Conservation (phyloP, 2,797 vertebrate species). For the Spinus olivaceus region DNA sequence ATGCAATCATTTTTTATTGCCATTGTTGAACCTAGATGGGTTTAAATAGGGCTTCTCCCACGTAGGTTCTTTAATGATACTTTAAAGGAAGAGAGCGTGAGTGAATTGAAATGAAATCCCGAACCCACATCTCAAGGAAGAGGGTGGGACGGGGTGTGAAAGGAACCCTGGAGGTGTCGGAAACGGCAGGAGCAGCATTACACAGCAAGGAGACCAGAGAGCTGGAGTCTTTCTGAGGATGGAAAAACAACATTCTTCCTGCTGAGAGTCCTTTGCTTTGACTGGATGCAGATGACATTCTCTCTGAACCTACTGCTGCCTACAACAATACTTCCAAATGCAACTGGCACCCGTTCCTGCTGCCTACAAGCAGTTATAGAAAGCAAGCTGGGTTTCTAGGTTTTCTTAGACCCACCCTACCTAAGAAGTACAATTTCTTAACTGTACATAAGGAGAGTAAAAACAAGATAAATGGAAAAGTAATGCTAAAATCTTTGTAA, state of each 20-base stretch:
- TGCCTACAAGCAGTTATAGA: background rate
- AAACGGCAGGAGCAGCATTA: background rate
- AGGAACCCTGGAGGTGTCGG: background rate
- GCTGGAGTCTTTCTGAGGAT: background rate
- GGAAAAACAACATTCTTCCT: background rate
- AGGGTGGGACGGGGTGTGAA: constrained; percentile 6
- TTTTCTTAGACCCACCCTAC: background rate
- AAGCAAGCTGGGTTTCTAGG: background rate
- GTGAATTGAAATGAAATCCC: background rate
- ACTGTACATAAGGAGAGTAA: background rate
- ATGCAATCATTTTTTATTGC: constrained; percentile 59
- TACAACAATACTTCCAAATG: constrained; percentile 31
- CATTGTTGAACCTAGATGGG: constrained; percentile 4
- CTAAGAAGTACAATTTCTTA: background rate
- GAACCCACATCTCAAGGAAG: background rate
- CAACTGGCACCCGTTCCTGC: background rate
- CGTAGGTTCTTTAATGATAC: background rate
- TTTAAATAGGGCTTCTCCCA: constrained; percentile 49
- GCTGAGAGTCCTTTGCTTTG: background rate
- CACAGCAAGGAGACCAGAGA: background rate
- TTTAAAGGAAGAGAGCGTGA: background rate
- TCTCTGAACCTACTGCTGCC: background rate
- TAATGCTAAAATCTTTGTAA: background rate
- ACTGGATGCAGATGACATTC: background rate
- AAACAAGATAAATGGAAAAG: background rate